Conservation (phyloP, 2,797 vertebrate species). For the Premnoplex brunnescens region DNA sequence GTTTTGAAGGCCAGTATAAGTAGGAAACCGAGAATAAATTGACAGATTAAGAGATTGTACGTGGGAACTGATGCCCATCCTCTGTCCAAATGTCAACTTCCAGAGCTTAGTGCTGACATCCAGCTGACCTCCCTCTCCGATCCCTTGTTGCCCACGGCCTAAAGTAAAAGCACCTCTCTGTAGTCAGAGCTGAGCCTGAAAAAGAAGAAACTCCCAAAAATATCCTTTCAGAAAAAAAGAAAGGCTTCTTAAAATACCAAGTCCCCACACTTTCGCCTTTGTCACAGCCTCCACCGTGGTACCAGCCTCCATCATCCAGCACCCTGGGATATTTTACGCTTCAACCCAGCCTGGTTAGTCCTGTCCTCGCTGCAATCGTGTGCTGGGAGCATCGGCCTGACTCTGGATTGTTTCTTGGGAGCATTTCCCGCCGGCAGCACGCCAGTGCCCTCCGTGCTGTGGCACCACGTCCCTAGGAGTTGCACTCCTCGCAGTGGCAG, state of each 20-base stretch:
- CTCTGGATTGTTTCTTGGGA: neutral
- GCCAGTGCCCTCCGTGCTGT: neutral
- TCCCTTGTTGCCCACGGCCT: neutral
- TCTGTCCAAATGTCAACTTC: conserved; percentile 17
- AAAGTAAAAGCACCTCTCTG: conserved; percentile 7
- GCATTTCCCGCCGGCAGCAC: neutral
- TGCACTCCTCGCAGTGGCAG: conserved; percentile 95
- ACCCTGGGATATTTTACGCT: neutral
- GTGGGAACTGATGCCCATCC: conserved; percentile 24
- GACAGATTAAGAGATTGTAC: neutral
- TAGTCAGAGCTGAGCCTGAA: conserved; percentile 37
- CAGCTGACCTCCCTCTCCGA: neutral
- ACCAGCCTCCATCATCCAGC: conserved; percentile 14
- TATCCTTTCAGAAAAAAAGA: conserved; percentile 60
- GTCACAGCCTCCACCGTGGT: neutral
- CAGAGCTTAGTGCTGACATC: neutral
- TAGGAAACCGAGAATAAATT: conserved; percentile 27
- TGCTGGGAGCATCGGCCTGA: neutral
- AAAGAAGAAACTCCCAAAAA: conserved; percentile 62
- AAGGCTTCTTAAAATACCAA: conserved; percentile 49
- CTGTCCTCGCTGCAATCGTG: neutral
- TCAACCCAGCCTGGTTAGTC: neutral
- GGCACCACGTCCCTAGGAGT: conserved; percentile 73
- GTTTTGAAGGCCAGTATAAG: conserved; percentile 43
- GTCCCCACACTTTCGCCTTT: conserved; percentile 1